Evolutionary conservation across 2,113 vertebrate genomes (phyloP), one percentile per base, ranked within the genome.

Genomic region (Gymnocephalus cernua): DNA sequence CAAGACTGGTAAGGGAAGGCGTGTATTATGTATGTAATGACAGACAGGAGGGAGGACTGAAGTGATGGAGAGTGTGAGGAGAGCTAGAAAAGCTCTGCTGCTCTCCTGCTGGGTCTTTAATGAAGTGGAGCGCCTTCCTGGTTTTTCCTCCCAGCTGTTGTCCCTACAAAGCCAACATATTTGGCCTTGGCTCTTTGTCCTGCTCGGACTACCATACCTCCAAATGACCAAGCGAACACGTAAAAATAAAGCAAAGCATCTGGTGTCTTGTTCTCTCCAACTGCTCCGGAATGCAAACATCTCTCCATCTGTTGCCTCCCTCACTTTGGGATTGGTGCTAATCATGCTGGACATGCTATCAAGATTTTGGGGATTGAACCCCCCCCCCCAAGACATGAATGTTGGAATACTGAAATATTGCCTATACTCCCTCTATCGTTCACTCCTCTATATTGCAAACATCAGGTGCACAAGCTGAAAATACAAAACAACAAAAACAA

Each of bases 71-170:
- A 71, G 73, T 29, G 65, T 89, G 84, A 72, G 84, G 81, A 85
- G 75, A 53, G 85, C 32, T 57, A 41, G 69, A 74, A 87, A 82
- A 67, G 81, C 77, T 84, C 70, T 64, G 75, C 67, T 77, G 80
- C 77, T 82, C 82, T 75, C 93, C 90, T 84, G 90, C 93, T 94
- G 93, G 86, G 87, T 56, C 87, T 91, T 91, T 94, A 93, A 94
- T 94, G 91, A 94, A 93, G 85, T 92, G 89, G 84, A 92, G 88
- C 59, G 27, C 91, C 89, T 93, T 92, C 90, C 93, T 92, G 87
- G 87, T 92, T 83, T 80, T 77, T 90, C 80, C 61, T 82, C 88
- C 82, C 92, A 94, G 92, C 93, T 94, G 93, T 91, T 92, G 83
- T 56, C 82, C 83, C 82, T 44, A 77, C 89, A 89, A 86, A 90